Evolutionary conservation across 53 echinoderm and acorn worm species (phyloP).

Genomic region (Hippasteria phrygiana): DNA sequence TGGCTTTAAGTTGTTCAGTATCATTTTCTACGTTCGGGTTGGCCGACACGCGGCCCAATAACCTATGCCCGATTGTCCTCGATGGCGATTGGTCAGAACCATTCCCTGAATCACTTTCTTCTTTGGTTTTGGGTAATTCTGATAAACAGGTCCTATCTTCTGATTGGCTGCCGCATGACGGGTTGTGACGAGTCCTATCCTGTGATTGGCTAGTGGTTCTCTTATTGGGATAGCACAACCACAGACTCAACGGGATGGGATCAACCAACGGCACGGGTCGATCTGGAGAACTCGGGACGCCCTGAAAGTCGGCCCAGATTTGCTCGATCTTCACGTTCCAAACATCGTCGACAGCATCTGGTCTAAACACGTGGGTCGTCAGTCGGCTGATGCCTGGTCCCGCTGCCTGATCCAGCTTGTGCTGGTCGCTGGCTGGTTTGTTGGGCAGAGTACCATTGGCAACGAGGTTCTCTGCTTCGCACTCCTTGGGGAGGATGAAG

Average conservation of each 20-base stretch:
- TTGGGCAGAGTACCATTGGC: slow-evolving; percentile 47
- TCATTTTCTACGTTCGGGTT: slow-evolving; percentile 16
- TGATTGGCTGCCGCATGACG: slow-evolving; percentile 21
- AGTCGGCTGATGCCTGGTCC: slow-evolving; percentile 39
- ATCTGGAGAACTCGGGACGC: slow-evolving; percentile 77
- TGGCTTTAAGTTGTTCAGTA: slow-evolving; percentile 30
- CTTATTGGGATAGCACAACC: slow-evolving; percentile 81
- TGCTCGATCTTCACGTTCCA: slow-evolving; percentile 95
- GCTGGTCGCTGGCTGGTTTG: background rate
- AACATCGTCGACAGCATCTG: slow-evolving; percentile 79
- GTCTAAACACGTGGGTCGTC: slow-evolving; percentile 86
- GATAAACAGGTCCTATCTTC: background rate
- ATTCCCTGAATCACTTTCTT: background rate
- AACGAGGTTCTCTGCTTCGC: background rate
- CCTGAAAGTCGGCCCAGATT: slow-evolving; percentile 92
- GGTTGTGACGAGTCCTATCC: slow-evolving; percentile 7
- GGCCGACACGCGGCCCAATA: background rate
- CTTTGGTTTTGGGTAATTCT: background rate
- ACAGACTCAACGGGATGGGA: slow-evolving; percentile 80
- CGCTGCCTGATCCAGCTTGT: background rate
- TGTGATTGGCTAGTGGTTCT: slow-evolving; percentile 27
- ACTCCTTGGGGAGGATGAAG: slow-evolving; percentile 76
- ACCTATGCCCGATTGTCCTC: background rate
- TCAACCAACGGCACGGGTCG: slow-evolving; percentile 92
- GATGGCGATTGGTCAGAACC: slow-evolving; percentile 9